phyloP scores from a whole-genome alignment of 2,113 vertebrate genomes.

The Tenebrosternarchus preto region DNA sequence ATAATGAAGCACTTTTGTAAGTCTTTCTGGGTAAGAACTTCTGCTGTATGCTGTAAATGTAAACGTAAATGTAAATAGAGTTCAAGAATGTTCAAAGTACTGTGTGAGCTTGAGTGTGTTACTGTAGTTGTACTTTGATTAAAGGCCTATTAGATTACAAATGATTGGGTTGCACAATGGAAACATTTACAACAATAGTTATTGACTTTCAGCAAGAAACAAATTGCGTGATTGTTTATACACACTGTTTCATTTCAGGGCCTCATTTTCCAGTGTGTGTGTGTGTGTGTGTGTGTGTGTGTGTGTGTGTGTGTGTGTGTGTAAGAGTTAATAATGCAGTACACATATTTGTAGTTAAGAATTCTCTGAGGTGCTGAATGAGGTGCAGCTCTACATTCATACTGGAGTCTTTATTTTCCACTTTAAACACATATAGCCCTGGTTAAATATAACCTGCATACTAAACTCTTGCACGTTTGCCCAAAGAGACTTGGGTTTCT shows the following conservation, averaged over 20 bases:
- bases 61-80: too few relatives aligned
- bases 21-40: too few relatives aligned
- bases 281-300: conserved; percentile 4
- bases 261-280: neutral
- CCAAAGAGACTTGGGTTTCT: too few relatives aligned
- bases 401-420: neutral
- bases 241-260: neutral
- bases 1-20: too few relatives aligned
- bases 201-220: conserved; percentile 14
- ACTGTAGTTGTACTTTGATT: neutral
- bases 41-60: too few relatives aligned
- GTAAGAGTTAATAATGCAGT: conserved; percentile 2
- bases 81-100: too few relatives aligned
- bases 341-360: neutral
- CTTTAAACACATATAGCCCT: neutral
- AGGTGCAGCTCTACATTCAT: neutral
- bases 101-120: too few relatives aligned
- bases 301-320: conserved; percentile 9
- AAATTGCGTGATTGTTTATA: conserved; percentile 26
- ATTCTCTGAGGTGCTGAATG: conserved; percentile 1
- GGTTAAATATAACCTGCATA: too few relatives aligned
- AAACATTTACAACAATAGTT: conserved; percentile 3
- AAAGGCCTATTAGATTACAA: neutral
- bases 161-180: neutral
- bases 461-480: too few relatives aligned